Conservation (phyloP, 2,888 invertebrate genomes). For the Strigamia crassipes region DNA sequence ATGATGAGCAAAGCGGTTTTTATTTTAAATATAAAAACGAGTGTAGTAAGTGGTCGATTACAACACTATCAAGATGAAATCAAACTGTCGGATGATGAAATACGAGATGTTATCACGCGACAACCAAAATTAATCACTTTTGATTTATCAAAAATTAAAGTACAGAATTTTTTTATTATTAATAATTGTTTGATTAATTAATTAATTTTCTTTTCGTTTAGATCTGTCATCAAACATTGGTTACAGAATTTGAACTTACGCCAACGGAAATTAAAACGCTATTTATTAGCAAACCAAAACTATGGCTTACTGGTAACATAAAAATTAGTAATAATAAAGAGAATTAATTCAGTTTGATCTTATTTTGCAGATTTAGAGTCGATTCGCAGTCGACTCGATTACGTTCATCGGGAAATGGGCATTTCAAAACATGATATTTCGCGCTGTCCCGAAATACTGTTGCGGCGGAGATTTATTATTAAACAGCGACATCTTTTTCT, state of each 20-base stretch:
- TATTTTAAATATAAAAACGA: conserved; percentile 66
- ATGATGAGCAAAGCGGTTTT: conserved; percentile 65
- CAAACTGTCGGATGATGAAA: conserved; percentile 71
- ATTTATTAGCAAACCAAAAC: conserved; percentile 71
- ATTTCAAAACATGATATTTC: conserved; percentile 67
- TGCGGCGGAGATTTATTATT: conserved; percentile 69
- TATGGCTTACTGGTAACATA: conserved; percentile 78
- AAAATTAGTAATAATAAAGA: conserved; percentile 50
- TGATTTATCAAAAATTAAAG: too few relatives aligned
- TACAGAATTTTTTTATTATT: too few relatives aligned
- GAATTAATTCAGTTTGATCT: conserved; percentile 63
- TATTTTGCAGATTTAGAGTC: too few relatives aligned
- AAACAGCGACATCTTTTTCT: conserved; percentile 81
- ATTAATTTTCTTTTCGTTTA: too few relatives aligned
- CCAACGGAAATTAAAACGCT: conserved; percentile 70
- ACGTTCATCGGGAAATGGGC: conserved; percentile 63
- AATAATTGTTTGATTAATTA: too few relatives aligned
- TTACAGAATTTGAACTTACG: conserved; percentile 83
- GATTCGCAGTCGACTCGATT: too few relatives aligned
- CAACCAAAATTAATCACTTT: conserved; percentile 73
- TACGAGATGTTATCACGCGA: conserved; percentile 69
- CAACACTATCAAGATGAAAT: conserved; percentile 84
- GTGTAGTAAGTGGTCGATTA: conserved; percentile 76
- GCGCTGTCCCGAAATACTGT: conserved; percentile 70
- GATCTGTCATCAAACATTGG: too few relatives aligned